These are phyloP conservation scores for Lipophrys pholis DNA, from an alignment of 2,113 vertebrate genomes.

Conservation along the genomic window DNA sequence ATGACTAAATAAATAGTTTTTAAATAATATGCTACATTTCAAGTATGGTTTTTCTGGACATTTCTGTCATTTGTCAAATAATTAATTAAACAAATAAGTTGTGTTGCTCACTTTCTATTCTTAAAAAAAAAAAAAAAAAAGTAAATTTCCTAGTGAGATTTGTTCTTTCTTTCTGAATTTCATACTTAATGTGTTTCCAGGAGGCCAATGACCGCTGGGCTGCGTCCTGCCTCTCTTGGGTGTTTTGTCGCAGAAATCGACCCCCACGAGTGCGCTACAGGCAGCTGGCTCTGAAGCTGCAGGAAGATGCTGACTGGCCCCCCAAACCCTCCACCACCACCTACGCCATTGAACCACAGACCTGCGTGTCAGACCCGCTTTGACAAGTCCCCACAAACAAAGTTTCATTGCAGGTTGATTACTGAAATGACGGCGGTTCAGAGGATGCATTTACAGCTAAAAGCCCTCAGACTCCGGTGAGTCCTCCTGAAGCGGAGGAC, in stretches of 20 bases:
- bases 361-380: slow-evolving; percentile 30
- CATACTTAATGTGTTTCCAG: slow-evolving; percentile 66
- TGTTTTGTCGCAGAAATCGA: slow-evolving; percentile 81
- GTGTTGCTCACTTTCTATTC: neutral
- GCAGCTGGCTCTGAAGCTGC: slow-evolving; percentile 90
- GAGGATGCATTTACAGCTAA: neutral
- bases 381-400: slow-evolving; percentile 22
- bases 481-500: neutral
- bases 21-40: too few species aligned
- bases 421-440: neutral
- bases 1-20: too few species aligned
- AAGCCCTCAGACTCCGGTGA: neutral
- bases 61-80: neutral
- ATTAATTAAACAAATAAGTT: too few species aligned
- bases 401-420: neutral
- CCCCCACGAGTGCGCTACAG: slow-evolving; percentile 87
- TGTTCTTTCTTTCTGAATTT: neutral
- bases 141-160: neutral
- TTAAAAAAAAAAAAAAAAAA: neutral
- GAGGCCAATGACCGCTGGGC: slow-evolving; percentile 81
- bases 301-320: slow-evolving; percentile 90
- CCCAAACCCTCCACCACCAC: slow-evolving; percentile 89
- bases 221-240: slow-evolving; percentile 78
- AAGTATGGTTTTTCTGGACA: neutral
- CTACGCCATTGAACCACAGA: slow-evolving; percentile 79